Evolutionary conservation across 1,140 invertebrate genomes (phyloP).

Genomic region (Vanessa atalanta): DNA sequence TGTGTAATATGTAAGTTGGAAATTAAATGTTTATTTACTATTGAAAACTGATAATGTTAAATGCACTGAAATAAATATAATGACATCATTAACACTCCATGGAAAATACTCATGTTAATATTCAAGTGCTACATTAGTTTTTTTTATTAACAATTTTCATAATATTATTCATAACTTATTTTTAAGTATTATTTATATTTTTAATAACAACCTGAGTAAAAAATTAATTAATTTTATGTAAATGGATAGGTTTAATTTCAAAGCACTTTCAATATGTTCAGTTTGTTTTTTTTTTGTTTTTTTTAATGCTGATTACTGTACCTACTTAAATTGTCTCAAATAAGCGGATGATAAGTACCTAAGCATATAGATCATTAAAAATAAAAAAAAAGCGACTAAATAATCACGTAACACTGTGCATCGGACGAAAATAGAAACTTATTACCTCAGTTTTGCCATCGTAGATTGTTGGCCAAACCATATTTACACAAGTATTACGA

Average conservation of each 20-base stretch:
- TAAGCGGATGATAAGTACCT: neutral
- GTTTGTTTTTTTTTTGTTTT: too few relatives aligned
- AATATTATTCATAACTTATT: neutral
- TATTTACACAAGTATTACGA: constrained; percentile 53
- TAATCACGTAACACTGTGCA: constrained; percentile 10
- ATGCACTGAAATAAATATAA: neutral
- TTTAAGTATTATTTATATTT: too few relatives aligned
- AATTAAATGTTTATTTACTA: constrained; percentile 1
- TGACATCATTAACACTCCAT: neutral
- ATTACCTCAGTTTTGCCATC: constrained; percentile 75
- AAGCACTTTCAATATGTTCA: too few relatives aligned
- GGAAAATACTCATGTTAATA: neutral
- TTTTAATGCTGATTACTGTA: neutral
- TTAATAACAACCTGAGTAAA: too few relatives aligned
- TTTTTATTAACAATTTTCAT: neutral
- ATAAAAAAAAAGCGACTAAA: neutral
- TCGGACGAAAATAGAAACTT: constrained; percentile 28
- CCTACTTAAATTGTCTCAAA: neutral
- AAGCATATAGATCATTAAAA: neutral
- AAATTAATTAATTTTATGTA: too few relatives aligned
- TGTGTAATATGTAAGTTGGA: neutral
- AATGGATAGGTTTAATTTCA: too few relatives aligned
- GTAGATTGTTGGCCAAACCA: constrained; percentile 72
- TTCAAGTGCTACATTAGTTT: neutral
- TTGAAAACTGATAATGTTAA: neutral